Evolutionary conservation across 2,888 invertebrate species (phyloP), one percentile per base, ranked within the genome.

Genomic region (Philereme vetulata): DNA sequence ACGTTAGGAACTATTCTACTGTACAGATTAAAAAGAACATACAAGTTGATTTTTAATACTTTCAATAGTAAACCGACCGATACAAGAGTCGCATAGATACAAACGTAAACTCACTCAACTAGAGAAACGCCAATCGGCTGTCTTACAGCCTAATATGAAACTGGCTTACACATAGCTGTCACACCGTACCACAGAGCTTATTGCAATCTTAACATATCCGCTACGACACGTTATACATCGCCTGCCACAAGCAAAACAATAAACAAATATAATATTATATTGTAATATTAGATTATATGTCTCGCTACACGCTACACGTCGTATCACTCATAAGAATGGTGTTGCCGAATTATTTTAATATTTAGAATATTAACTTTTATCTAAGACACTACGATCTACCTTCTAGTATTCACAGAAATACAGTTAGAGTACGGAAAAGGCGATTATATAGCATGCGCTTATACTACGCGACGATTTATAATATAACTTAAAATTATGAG

Each of bases 371-470:
- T 85, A 83, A 81, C 78, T 82, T 85, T 85, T 84, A 86, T 84
- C 90, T 90, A 91, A 90, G 85, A 88, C 90, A 90, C 91, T 91
- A 91, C 90, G 58, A 75, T 76, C 90, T 90, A 90, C 90, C 70
- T 75, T 77, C 89, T 90, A 90, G 80, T 91, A 91, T 91, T 91
- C 91, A 91, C 91, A 91, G 86, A 87, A 85, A 87, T 88, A 87
- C 84, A 84, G 78, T 71, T 82, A 83, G 77, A 84, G 80, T 75
- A 82, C 82, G 81, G 51, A 82, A 87, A 87, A 88, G 89, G 89
- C 90, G 86, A 86, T 82, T 56, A 86, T 48, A 85, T 75, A 85
- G 85, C 85, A 78, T 82, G 88, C 83, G 82, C 84, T 77, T 75
- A 68, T 69, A 76, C 87, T 88, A 88, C 83, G 80, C 81, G 79